These are phyloP conservation scores for Balanococcus diminutus DNA, from an alignment of 2,888 invertebrate genomes.

Conservation along the genomic window DNA sequence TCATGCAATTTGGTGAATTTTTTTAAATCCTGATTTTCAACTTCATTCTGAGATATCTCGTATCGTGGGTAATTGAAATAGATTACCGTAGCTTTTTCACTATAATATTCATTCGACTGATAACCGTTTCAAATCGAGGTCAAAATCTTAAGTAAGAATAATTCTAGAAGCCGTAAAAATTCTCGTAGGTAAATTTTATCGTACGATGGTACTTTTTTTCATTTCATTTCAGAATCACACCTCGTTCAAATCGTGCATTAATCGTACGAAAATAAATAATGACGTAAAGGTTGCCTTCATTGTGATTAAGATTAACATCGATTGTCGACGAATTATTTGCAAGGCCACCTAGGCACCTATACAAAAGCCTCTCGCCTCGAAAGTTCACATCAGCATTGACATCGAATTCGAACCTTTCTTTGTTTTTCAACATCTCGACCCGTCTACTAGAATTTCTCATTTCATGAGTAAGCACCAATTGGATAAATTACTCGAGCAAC, in stretches of 20 bases:
- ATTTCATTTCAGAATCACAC: neutral
- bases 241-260: neutral
- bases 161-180: neutral
- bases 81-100: neutral
- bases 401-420: neutral
- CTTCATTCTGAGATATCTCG: neutral
- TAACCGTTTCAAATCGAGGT: neutral
- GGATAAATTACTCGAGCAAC: neutral
- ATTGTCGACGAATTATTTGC: neutral
- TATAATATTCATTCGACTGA: neutral
- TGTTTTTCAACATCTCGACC: neutral
- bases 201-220: neutral
- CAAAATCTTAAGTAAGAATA: slow-evolving; percentile 6
- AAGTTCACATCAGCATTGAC: neutral
- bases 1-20: neutral
- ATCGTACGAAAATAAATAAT: neutral
- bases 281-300: neutral
- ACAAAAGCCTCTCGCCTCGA: neutral
- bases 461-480: neutral
- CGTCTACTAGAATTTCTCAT: neutral
- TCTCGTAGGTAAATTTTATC: neutral
- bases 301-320: neutral
- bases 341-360: neutral
- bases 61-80: slow-evolving; percentile 4
- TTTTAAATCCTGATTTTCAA: neutral